Base-by-base conservation (phyloP, 1,140 invertebrate species). In the Calephelis nemesis region DNA sequence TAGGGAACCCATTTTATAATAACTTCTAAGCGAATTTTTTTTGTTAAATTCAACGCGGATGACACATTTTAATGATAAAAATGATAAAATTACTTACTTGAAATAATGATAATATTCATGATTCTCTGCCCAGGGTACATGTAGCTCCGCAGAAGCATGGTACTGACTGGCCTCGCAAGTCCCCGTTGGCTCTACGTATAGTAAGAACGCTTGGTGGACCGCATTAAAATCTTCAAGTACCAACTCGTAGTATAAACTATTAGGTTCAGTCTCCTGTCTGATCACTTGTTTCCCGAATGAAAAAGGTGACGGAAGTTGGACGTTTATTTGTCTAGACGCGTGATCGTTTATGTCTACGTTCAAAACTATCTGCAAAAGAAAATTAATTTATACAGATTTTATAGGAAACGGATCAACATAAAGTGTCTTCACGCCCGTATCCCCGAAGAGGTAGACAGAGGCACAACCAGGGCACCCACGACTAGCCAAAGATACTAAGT, bases 311-410 rank as follows among this genome's bases (percentile, higher is more conserved):
- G 95, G 94, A 49, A 94, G 74, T 45, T 89, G 75, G 15, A 94
- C 93, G 10, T 84, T 76, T 9, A 95, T 80, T 47, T 91, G 85
- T 50, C 95, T 90, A 8, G 94, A 93, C 8, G 81, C 82, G 60
- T 92, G 85, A 72, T 93, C 92, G 79, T 95, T 94, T 30, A 95
- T 91, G 77, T 96, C 96, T 4, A 95, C 87, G 80, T 94, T 93
- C 52, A 96, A 84, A 62, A 91, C 85, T 39, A 95, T 91, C 94
- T 95, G 85, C 69, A 88, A 90, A 72, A 70, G 68, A 71, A 50
- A 47, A 70, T 6, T 47, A 19, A 39, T n/a, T 30, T 30, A 30
- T 0, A 30, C 30, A 30, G 30, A 30, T 30, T 30, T 30, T 30
- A 30, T 30, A 30, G 30, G 30, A 30, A 30, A 30, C 30, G 30